A percentile compares a stretch with the other conserved stretches of the same genome.
These are phyloP conservation scores for Platycnemis pennipes DNA, from an alignment of 2,888 invertebrate genomes.

Conservation along the genomic window DNA sequence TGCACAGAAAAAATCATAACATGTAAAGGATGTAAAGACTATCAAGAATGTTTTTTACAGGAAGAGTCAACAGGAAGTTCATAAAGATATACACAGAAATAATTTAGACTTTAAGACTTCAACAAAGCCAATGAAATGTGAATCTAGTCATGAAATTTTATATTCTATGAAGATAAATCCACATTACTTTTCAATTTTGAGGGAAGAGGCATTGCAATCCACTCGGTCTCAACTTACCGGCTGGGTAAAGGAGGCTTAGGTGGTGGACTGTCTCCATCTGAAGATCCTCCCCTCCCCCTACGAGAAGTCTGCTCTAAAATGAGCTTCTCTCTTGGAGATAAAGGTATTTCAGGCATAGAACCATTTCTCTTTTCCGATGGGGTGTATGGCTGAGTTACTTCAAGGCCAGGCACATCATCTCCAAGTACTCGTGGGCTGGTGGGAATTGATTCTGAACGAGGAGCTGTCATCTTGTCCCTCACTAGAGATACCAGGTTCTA, in stretches of 20 bases:
- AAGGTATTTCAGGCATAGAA: slow-evolving; percentile 89
- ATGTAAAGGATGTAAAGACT: no score
- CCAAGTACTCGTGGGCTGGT: slow-evolving; percentile 13
- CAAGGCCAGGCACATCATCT: slow-evolving; percentile 32
- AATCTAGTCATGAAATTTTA: background rate
- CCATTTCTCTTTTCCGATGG: slow-evolving; percentile 47
- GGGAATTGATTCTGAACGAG: slow-evolving; percentile 22
- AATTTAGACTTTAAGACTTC: no score
- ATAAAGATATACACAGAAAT: no score
- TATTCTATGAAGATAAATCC: background rate
- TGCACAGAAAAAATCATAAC: no score
- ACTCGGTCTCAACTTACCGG: slow-evolving; percentile 80
- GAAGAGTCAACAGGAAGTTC: no score
- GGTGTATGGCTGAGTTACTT: slow-evolving; percentile 28
- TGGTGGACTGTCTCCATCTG: slow-evolving; percentile 81
- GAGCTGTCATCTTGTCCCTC: slow-evolving; percentile 86
- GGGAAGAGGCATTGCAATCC: background rate
- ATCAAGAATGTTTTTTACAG: no score
- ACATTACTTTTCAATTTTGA: background rate
- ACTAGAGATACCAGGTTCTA: slow-evolving; percentile 89
- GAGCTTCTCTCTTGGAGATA: slow-evolving; percentile 89
- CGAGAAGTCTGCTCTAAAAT: slow-evolving; percentile 83
- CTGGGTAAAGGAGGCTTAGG: slow-evolving; percentile 95
- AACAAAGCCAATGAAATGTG: background rate
- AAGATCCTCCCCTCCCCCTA: slow-evolving; percentile 81